Evolutionary conservation across 2,113 vertebrate species (phyloP), one percentile per base, ranked within the genome.

Genomic region (Ploceus nigricollis): DNA sequence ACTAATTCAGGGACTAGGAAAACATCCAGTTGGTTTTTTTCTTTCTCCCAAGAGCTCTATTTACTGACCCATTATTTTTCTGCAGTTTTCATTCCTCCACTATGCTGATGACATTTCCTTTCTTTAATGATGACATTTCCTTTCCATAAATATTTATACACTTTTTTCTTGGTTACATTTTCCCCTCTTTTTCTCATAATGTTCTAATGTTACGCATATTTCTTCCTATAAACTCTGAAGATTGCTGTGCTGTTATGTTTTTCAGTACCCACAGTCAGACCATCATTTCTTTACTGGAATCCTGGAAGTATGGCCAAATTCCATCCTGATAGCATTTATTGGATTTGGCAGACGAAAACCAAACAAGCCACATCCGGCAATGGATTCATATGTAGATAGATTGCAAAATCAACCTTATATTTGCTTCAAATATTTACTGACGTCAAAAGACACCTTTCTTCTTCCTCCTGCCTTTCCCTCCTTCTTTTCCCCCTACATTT

Each of bases 341-440:
- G 42, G 91, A 75, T 86, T 96, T 97, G 94, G 93, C 91, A 96
- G 57, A 75, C 69, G 65, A 78, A 97, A 96, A 69, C 21, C 81
- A 91, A 97, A 91, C 93, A 96, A 77, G 19, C 89, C 89, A 70
- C 63, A 91, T 95, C 91, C n/a, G 10, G 61, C 57, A 72, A 48
- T 2, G 4, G n/a, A 72, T 94, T 94, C 20, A 47, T 66, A 40
- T n/a, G 63, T 3, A 7, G 31, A 40, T 54, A 90, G 60, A 68
- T 81, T 89, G 77, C 53, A 75, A 94, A 87, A 92, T 47, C 66
- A 58, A 78, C 56, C 60, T 90, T 85, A 18, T 23, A 64, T 89
- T 96, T 93, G 60, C 76, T 81, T 91, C 22, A 61, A 77, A 83
- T 89, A 89, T 95, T 95, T 97, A 75, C 91, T 71, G 68, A 93